A percentile compares a stretch with the other conserved stretches of the same genome.
Evolutionary conservation across 2,797 vertebrate species (phyloP).

Genomic region (Bryconaethiops microstoma): DNA sequence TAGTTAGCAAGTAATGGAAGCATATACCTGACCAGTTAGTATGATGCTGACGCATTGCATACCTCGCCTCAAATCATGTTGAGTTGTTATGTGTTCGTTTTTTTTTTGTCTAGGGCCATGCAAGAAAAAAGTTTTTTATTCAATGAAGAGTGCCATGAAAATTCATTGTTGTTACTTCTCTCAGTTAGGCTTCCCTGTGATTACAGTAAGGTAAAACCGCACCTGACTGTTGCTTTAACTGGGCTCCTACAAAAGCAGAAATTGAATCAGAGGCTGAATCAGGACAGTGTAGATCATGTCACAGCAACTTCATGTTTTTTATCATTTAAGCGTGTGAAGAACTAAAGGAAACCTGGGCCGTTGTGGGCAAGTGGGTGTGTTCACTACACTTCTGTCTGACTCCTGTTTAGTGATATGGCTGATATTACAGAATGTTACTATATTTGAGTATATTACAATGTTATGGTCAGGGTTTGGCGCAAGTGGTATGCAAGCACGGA

Average conservation of each 20-base stretch:
- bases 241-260: not conserved
- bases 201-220: no score
- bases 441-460: no score
- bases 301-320: not conserved
- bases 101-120: no score
- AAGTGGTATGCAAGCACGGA: no score
- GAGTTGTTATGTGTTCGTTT: not conserved
- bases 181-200: no score
- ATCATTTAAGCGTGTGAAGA: not conserved
- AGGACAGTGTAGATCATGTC: not conserved
- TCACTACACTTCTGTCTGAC: not conserved
- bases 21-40: not conserved
- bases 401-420: not conserved
- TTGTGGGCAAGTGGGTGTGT: not conserved
- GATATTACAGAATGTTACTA: no score
- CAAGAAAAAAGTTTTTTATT: no score
- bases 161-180: no score
- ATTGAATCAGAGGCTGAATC: not conserved
- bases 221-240: not conserved
- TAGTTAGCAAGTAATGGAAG: not conserved
- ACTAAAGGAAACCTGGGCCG: not conserved
- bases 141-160: no score
- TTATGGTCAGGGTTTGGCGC: no score
- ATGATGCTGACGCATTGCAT: not conserved
- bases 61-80: not conserved